Evolutionary conservation across 2,797 vertebrate species (phyloP).

Genomic region (Sebastes ruberrimus): DNA sequence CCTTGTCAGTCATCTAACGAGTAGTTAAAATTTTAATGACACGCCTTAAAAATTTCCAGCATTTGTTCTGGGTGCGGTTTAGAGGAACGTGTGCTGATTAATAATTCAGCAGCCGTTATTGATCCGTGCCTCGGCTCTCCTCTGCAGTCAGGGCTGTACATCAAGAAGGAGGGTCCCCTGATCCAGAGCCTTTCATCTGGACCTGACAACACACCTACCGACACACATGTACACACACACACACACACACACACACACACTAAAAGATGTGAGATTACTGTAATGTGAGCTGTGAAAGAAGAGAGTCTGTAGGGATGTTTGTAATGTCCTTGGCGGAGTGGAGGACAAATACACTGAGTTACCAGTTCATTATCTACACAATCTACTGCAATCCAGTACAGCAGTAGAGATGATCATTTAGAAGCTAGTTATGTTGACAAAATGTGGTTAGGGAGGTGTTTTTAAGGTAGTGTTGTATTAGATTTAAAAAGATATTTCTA

Average conservation of each 20-base stretch:
- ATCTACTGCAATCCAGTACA: background rate
- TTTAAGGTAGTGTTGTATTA: background rate
- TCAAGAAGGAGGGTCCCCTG: constrained; percentile 38
- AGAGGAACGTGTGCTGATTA: constrained; percentile 56
- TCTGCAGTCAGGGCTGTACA: constrained; percentile 56
- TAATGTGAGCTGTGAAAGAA: constrained; percentile 9
- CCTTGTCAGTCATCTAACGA: background rate
- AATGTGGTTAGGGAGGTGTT: background rate
- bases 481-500: background rate
- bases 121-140: constrained; percentile 63
- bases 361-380: background rate
- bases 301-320: constrained; percentile 2
- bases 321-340: background rate
- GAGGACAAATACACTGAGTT: background rate
- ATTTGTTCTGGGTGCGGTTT: constrained; percentile 18
- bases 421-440: background rate
- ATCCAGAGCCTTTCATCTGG: constrained; percentile 51
- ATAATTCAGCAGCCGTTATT: constrained; percentile 79
- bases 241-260: background rate
- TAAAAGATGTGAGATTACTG: background rate
- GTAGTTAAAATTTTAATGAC: constrained; percentile 11
- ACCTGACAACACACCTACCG: background rate
- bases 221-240: background rate
- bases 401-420: background rate
- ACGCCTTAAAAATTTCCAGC: background rate